Evolutionary conservation across 1,140 invertebrate species (phyloP).

Genomic region (Anoplolepis gracilipes): DNA sequence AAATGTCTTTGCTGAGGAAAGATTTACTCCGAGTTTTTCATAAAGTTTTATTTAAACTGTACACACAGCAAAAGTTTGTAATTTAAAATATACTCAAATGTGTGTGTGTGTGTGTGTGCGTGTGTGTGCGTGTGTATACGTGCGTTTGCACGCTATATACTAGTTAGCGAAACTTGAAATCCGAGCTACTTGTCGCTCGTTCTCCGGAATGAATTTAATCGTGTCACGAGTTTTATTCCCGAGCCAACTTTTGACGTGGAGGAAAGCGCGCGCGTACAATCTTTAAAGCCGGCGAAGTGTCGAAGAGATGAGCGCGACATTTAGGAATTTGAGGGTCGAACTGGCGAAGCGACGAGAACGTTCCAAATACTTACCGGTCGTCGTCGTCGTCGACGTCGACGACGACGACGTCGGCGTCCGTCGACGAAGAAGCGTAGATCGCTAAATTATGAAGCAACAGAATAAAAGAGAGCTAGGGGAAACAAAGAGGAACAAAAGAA

Average conservation of each 20-base stretch:
- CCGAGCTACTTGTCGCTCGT: constrained; percentile 14
- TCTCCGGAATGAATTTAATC: constrained; percentile 49
- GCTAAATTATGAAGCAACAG: constrained; percentile 62
- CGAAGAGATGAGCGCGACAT: constrained; percentile 43
- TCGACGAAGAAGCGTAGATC: constrained; percentile 56
- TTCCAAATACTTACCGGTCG: constrained; percentile 66
- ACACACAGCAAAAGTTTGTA: constrained; percentile 24
- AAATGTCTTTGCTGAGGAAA: background rate
- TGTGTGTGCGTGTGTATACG: too few species aligned
- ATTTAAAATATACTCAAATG: constrained; percentile 21
- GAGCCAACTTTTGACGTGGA: constrained; percentile 41
- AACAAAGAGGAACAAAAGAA: constrained; percentile 30
- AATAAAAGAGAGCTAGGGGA: constrained; percentile 28
- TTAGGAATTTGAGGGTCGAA: constrained; percentile 67
- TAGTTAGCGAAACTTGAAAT: constrained; percentile 50
- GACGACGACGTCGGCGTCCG: background rate
- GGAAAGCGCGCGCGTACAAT: constrained; percentile 11
- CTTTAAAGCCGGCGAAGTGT: constrained; percentile 34
- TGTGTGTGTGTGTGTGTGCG: too few species aligned
- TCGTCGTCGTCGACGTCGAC: constrained; percentile 12
- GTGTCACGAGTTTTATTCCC: constrained; percentile 46
- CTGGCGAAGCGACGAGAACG: constrained; percentile 59
- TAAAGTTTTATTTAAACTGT: background rate
- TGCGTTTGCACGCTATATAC: too few species aligned
- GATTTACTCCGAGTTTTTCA: background rate